Evolutionary conservation across 2,113 vertebrate species (phyloP).

Genomic region (Xenopus borealis): DNA sequence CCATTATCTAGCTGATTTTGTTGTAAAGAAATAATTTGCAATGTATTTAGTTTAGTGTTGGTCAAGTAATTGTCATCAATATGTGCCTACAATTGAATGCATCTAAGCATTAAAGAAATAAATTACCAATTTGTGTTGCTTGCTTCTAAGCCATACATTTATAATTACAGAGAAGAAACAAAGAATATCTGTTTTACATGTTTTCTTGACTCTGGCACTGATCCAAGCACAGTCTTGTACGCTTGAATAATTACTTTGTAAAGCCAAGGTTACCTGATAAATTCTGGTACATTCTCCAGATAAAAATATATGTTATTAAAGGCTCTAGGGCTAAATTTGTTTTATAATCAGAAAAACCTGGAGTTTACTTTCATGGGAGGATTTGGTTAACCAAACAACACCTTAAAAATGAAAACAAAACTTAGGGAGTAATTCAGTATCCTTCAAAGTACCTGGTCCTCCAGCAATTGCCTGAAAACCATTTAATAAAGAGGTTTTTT

Average conservation of each 20-base stretch:
- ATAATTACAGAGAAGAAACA: constrained; percentile 34
- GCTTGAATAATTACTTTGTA: constrained; percentile 41
- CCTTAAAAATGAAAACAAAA: constrained; percentile 38
- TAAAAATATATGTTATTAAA: constrained; percentile 40
- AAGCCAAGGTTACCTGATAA: constrained; percentile 44
- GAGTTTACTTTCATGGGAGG: constrained; percentile 40
- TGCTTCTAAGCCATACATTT: constrained; percentile 27
- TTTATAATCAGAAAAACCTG: constrained; percentile 38
- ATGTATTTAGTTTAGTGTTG: no score
- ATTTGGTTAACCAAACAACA: constrained; percentile 34
- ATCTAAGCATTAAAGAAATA: constrained; percentile 5
- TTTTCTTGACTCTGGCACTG: constrained; percentile 29
- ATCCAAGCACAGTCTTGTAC: constrained; percentile 40
- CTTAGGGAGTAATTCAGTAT: constrained; percentile 21
- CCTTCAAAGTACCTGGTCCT: constrained; percentile 10
- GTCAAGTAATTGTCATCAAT: no score
- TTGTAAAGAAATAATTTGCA: no score
- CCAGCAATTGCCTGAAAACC: constrained; percentile 16
- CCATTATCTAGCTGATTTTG: no score
- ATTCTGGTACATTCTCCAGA: constrained; percentile 42
- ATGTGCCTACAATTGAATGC: no score
- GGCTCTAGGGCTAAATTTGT: constrained; percentile 38
- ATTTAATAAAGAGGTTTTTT: no score
- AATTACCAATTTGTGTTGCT: neutral
- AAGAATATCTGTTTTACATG: constrained; percentile 35